phyloP scores from a whole-genome alignment of 1,140 invertebrate species.

The Plectrocnemia conspersa region DNA sequence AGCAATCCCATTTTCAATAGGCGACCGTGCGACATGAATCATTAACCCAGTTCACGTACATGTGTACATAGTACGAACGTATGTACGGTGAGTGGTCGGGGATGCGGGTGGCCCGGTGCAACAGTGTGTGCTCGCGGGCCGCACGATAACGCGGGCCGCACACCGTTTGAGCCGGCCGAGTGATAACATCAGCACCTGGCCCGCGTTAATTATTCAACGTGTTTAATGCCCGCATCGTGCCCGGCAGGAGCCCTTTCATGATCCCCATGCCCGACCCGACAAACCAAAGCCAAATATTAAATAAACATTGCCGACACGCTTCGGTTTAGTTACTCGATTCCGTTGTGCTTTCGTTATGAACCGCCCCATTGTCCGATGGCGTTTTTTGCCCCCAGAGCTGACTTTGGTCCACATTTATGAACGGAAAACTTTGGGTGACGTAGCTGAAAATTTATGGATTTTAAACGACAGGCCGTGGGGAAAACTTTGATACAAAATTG shows the following conservation, averaged over 20 bases:
- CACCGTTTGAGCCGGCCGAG: background rate
- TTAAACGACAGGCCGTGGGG: no score
- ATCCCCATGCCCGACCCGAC: background rate
- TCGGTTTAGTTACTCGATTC: conserved; percentile 19
- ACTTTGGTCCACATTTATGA: background rate
- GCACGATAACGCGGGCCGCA: background rate
- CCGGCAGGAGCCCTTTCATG: conserved; percentile 7
- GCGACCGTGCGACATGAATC: no score
- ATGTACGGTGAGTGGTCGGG: no score
- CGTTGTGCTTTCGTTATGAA: conserved; percentile 4
- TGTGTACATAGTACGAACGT: no score
- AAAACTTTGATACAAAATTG: no score
- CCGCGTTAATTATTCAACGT: conserved; percentile 17
- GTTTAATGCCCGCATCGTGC: conserved; percentile 8
- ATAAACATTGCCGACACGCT: conserved; percentile 25
- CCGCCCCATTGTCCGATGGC: background rate
- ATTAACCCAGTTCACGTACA: no score
- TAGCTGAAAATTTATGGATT: no score
- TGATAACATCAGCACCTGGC: conserved; percentile 28
- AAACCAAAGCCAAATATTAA: conserved; percentile 30
- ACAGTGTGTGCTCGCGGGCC: background rate
- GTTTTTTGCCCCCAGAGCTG: background rate
- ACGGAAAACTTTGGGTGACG: background rate
- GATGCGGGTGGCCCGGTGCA: no score
- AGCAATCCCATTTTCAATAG: no score